Base-by-base conservation (phyloP, 2,797 vertebrate species). In the Sebastiscus tertius region DNA sequence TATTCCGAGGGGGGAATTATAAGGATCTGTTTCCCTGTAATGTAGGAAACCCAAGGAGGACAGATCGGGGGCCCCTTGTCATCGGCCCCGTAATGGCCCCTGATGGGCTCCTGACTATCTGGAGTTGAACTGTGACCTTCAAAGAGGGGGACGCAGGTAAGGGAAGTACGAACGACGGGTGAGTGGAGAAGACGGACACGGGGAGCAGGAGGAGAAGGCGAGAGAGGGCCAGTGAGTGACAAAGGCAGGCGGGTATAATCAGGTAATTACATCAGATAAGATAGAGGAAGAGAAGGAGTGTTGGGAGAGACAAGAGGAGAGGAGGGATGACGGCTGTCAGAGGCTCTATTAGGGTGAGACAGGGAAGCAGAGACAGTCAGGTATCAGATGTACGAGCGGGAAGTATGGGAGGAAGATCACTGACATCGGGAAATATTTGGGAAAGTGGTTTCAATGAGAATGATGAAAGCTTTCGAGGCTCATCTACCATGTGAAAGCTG, bases 1-100 rank as follows among this genome's bases (percentile, higher is more conserved):
- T 93, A 93, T 93, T 96, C 91, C 90, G 87, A 87, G 82, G 87
- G 86, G 46, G 88, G 95, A 95, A 96, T 96, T 94, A 96, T 90
- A 84, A 88, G 93, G 96, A 97, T 98, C 97, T 77, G 75, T 96
- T 98, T 97, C 93, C 96, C 91, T 80, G 85, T 93, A 93, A 95
- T 93, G 93, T 88, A 69, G 84, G 97, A 97, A 97, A 97, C 84
- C 90, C 85, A 95, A 97, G 89, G 90, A 93, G 91, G 67, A 85
- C 82, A 95, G 94, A 93, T 94, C 95, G n/a, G 94, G 49, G 92
- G 92, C 81, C 62, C 27, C 11, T 96, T 98, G 97, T 99, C 97
- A 97, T 96, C 97, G 10, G 78, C 33, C 87, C 87, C 91, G 94
- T 97, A 97, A 96, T 96, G 92, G 95, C 92, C 88, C 81, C 91